phyloP scores from a whole-genome alignment of 53 echinoderm and acorn worm species.

The Mesocentrotus franciscanus region DNA sequence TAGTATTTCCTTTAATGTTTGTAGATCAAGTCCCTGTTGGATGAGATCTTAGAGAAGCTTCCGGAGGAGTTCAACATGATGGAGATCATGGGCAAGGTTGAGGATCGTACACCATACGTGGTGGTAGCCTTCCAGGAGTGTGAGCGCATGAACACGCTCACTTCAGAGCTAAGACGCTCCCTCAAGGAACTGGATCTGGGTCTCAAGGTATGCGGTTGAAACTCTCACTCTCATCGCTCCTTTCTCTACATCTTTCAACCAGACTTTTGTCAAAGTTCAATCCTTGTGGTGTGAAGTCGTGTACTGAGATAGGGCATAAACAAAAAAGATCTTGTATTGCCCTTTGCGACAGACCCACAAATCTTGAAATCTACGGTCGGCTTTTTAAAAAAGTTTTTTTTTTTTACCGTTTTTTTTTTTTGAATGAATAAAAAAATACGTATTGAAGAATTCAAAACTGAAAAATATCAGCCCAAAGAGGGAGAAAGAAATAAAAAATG shows the following conservation, averaged over 20 bases:
- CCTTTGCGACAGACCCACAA: too few species aligned
- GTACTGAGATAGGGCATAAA: too few species aligned
- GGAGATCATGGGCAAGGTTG: slow-evolving; percentile 92
- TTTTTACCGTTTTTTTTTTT: too few species aligned
- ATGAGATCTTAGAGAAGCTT: slow-evolving; percentile 96
- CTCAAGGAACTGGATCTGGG: slow-evolving; percentile 97
- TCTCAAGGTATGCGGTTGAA: slow-evolving; percentile 80
- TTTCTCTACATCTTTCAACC: not conserved
- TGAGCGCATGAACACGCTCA: slow-evolving; percentile 96
- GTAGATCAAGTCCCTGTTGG: slow-evolving; percentile 89
- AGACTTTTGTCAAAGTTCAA: too few species aligned
- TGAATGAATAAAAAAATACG: too few species aligned
- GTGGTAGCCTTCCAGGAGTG: slow-evolving; percentile 99
- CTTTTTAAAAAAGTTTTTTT: too few species aligned
- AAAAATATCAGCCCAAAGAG: too few species aligned
- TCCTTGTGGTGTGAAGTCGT: too few species aligned
- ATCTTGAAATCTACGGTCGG: too few species aligned
- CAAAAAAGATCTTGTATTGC: too few species aligned
- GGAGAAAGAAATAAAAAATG: too few species aligned
- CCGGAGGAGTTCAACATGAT: slow-evolving; percentile 99
- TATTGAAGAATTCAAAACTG: too few species aligned
- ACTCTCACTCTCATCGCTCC: not conserved
- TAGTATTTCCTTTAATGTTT: not conserved
- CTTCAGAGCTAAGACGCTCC: slow-evolving; percentile 90
- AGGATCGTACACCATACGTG: slow-evolving; percentile 92